phyloP scores from a whole-genome alignment of 2,888 invertebrate species.

The Acronicta psi region DNA sequence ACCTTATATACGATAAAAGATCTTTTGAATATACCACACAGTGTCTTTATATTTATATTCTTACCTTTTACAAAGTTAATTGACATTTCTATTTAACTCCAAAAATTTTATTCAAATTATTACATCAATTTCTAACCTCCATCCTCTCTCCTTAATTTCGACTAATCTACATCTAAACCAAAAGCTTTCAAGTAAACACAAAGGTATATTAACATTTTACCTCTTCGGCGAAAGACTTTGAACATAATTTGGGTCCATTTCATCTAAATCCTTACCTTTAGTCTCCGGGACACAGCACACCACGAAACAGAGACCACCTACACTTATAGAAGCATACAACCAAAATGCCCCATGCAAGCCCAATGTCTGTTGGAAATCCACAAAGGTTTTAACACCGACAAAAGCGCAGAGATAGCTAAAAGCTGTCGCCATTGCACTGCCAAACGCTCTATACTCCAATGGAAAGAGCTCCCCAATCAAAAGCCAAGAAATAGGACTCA shows the following conservation, averaged over 20 bases:
- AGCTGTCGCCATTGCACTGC: constrained; percentile 95
- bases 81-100: constrained; percentile 1
- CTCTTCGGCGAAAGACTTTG: constrained; percentile 84
- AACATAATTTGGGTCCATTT: constrained; percentile 93
- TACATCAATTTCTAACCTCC: no score
- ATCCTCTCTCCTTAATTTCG: constrained; percentile 2
- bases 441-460: constrained; percentile 94
- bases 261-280: constrained; percentile 96
- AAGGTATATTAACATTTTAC: constrained; percentile 62
- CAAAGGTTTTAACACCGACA: constrained; percentile 95
- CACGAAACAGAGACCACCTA: constrained; percentile 95
- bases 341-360: constrained; percentile 96
- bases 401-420: constrained; percentile 96
- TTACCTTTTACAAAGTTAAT: not conserved
- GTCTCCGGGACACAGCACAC: constrained; percentile 97
- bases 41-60: not conserved
- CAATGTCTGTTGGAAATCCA: constrained; percentile 93
- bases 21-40: not conserved
- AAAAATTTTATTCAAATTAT: no score
- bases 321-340: constrained; percentile 95
- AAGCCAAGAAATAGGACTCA: constrained; percentile 96
- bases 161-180: constrained; percentile 47
- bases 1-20: no score
- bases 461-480: constrained; percentile 95
- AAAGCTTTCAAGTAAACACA: constrained; percentile 53